Evolutionary conservation across 2,797 vertebrate species (phyloP).

Genomic region (Hybognathus amarus): DNA sequence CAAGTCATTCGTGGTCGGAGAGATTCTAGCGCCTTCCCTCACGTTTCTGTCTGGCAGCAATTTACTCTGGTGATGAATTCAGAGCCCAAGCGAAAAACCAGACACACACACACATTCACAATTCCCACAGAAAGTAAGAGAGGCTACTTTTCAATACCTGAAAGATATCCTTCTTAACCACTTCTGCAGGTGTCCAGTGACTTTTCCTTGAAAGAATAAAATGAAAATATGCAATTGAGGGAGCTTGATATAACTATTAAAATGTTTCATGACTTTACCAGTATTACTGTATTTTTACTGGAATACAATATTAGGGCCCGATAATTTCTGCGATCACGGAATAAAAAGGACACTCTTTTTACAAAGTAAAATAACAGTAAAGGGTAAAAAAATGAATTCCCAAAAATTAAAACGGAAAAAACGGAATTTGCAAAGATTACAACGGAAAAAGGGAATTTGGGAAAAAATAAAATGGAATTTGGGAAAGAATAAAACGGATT

Average conservation of each 20-base stretch:
- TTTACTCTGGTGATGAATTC: conserved; percentile 72
- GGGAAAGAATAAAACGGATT: too few species aligned
- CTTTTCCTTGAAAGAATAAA: background rate
- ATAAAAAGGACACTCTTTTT: too few species aligned
- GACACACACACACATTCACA: conserved; percentile 45
- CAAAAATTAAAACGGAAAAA: too few species aligned
- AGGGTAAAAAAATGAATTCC: too few species aligned
- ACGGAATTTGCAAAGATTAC: too few species aligned
- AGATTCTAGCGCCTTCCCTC: conserved; percentile 49
- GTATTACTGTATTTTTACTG: too few species aligned
- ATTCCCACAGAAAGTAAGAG: conserved; percentile 63
- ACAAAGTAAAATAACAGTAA: too few species aligned
- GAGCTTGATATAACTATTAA: background rate
- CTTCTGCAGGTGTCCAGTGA: background rate
- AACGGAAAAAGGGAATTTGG: too few species aligned
- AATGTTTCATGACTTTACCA: background rate
- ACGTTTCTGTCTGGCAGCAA: conserved; percentile 74
- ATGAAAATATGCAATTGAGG: background rate
- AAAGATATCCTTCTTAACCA: background rate
- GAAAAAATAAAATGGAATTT: too few species aligned
- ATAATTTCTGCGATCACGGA: too few species aligned
- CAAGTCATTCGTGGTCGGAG: conserved; percentile 28
- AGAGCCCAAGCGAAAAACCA: conserved; percentile 63
- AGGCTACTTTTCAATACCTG: conserved; percentile 22
- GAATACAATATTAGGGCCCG: too few species aligned